Percentiles rank a stretch among this genome's conserved stretches.
Conservation (phyloP, 1,140 invertebrate species). For the Battus philenor region DNA sequence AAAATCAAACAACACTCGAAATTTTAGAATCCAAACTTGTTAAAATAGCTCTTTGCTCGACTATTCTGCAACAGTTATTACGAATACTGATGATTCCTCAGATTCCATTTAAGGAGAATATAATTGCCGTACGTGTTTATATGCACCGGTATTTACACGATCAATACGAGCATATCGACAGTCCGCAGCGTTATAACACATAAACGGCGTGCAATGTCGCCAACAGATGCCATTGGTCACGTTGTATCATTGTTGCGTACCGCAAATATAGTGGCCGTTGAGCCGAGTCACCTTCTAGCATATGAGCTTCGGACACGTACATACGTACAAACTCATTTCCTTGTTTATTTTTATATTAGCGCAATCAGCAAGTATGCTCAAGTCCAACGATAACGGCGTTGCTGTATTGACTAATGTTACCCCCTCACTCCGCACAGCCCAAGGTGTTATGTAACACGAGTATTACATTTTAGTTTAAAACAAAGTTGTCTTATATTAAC, state of each 20-base stretch:
- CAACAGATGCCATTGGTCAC: neutral
- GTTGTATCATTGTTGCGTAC: slow-evolving; percentile 13
- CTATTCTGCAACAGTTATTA: too few species aligned
- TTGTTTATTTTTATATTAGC: slow-evolving; percentile 44
- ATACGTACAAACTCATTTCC: slow-evolving; percentile 32
- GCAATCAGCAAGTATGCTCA: slow-evolving; percentile 41
- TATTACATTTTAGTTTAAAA: too few species aligned
- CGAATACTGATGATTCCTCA: too few species aligned
- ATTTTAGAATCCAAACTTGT: too few species aligned
- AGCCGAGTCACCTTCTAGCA: slow-evolving; percentile 22
- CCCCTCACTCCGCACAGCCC: too few species aligned
- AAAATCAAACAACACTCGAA: too few species aligned
- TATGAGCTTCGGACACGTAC: slow-evolving; percentile 25
- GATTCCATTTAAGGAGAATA: neutral
- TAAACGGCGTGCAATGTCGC: slow-evolving; percentile 10
- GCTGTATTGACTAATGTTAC: too few species aligned
- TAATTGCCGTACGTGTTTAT: slow-evolving; percentile 1
- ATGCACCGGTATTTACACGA: neutral
- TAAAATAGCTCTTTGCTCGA: too few species aligned
- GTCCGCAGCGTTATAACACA: slow-evolving; percentile 3
- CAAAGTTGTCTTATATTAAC: too few species aligned
- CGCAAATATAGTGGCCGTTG: slow-evolving; percentile 6
- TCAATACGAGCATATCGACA: slow-evolving; percentile 9
- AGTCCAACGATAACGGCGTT: slow-evolving; percentile 52
- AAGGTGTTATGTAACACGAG: too few species aligned